phyloP scores from a whole-genome alignment of 2,113 vertebrate species.

The Xenus cinereus region DNA sequence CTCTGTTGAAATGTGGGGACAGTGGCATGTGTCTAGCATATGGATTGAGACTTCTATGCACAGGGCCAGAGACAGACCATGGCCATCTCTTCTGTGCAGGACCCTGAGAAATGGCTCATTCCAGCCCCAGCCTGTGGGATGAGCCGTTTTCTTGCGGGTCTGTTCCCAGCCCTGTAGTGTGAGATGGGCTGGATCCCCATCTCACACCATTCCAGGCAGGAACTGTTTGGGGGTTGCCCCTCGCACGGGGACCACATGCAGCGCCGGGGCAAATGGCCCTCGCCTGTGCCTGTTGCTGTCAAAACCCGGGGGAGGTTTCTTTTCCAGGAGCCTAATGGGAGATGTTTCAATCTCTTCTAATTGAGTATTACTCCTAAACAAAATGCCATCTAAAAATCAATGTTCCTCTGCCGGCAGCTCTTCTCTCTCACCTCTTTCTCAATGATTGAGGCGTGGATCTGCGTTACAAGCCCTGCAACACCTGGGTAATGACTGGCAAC shows the following conservation, averaged over 20 bases:
- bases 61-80: background rate
- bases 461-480: background rate
- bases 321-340: background rate
- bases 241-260: fast-evolving
- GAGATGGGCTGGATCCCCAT: background rate
- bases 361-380: background rate
- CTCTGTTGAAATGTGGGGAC: background rate
- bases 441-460: background rate
- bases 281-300: background rate
- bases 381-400: background rate
- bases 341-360: background rate
- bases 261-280: fast-evolving
- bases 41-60: fast-evolving
- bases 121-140: background rate
- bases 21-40: background rate
- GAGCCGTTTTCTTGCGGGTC: fast-evolving
- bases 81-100: background rate
- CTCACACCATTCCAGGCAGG: fast-evolving
- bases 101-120: background rate
- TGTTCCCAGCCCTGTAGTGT: background rate
- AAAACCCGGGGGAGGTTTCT: background rate
- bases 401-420: fast-evolving
- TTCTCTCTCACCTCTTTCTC: background rate
- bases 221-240: background rate
- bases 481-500: background rate